A percentile compares a stretch with the other conserved stretches of the same genome.
These are phyloP conservation scores for Sandelia bainsii DNA, from an alignment of 2,797 vertebrate genomes.

Conservation along the genomic window DNA sequence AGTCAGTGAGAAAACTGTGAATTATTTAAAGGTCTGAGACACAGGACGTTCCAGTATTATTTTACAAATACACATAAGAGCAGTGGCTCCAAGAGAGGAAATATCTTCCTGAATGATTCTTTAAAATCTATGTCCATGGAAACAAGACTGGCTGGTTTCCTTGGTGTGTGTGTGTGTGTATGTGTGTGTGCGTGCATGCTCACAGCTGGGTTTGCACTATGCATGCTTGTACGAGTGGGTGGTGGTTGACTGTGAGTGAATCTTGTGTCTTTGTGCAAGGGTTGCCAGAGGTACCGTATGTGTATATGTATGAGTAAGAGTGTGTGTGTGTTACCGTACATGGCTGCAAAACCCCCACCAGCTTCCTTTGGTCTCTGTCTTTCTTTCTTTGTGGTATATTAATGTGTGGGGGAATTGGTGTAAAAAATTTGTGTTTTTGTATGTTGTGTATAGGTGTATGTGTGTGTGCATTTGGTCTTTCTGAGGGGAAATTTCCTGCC, in stretches of 20 bases:
- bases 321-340: constrained; percentile 43
- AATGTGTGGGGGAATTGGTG: constrained; percentile 38
- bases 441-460: constrained; percentile 36
- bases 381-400: constrained; percentile 53
- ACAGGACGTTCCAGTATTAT: constrained; percentile 5
- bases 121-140: constrained; percentile 73
- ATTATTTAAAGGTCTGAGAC: constrained; percentile 40
- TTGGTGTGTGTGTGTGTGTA: constrained; percentile 22
- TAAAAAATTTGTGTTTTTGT: constrained; percentile 39
- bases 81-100: constrained; percentile 30
- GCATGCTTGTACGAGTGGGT: constrained; percentile 74
- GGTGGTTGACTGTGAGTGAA: constrained; percentile 75
- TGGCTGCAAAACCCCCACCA: constrained; percentile 26
- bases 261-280: constrained; percentile 72
- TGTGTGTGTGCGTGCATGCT: constrained; percentile 7
- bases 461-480: constrained; percentile 75
- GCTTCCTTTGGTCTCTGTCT: constrained; percentile 41
- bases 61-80: constrained; percentile 38
- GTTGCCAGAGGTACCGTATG: constrained; percentile 71
- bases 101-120: constrained; percentile 41
- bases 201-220: constrained; percentile 73
- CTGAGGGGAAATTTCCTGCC: constrained; percentile 99
- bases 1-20: constrained; percentile 33
- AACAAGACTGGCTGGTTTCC: constrained; percentile 70
- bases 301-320: constrained; percentile 46